Base-by-base conservation (phyloP, 92 coral and sea anemone genomes). In the Blastomussa wellsi region DNA sequence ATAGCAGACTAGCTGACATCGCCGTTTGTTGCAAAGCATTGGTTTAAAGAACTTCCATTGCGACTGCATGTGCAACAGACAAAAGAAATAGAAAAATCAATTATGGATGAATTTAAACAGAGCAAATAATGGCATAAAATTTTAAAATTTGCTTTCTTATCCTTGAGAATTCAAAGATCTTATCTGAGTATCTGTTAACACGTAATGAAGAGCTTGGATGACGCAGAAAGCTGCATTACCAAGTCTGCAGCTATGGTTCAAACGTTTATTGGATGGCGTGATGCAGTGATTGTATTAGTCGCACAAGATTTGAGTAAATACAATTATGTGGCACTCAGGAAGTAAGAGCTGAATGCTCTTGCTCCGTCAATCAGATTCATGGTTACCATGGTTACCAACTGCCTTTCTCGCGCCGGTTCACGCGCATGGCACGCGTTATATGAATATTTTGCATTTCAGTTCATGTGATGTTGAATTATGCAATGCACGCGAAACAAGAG, bases 281-380 rank as follows among this genome's bases (percentile, higher is more conserved):
- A 81, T 81, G 85, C 9, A 36, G 64, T 81, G 68, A 81, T 19
- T 20, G 48, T n/a, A 67, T 57, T 79, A 42, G 31, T 62, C 51
- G 15, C 37, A 41, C 47, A 62, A 26, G 26, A 38, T 28, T 36
- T 33, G 49, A 48, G 85, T 22, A 51, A 81, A 81, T 52, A 51
- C 26, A 28, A 65, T 65, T 64, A 79, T n/a, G n/a, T n/a, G n/a
- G 41, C 81, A 78, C 38, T 78, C 42, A 55, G 28, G 49, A 78
- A 38, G 24, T 72, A 78, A 78, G 28, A 76, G 35, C 17, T 53
- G 68, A 37, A 81, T 81, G 14, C 32, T 31, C 47, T 37, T 0
- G 24, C 36, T 24, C 55, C 51, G 64, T 68, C 77, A 81, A 51
- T 81, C 67, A 70, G 35, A 52, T 1, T 26, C 31, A 48, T 6